Conservation (phyloP, 2,888 invertebrate genomes). For the Teleogryllus oceanicus region DNA sequence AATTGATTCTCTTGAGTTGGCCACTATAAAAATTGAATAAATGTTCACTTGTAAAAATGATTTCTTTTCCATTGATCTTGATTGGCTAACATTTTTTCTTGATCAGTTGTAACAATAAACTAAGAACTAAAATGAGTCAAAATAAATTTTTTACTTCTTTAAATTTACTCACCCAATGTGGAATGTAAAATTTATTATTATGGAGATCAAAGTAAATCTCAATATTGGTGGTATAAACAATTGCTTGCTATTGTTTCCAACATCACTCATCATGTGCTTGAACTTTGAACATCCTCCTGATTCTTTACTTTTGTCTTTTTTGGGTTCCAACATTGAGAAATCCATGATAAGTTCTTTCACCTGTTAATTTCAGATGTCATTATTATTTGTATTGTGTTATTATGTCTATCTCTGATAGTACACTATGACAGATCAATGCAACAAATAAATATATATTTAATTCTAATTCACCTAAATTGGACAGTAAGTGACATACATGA, state of each 20-base stretch:
- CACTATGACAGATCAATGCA: too few species aligned
- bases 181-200: constrained; percentile 87
- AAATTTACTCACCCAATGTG: constrained; percentile 70
- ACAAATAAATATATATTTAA: not conserved
- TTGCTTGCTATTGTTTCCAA: constrained; percentile 76
- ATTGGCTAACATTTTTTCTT: too few species aligned
- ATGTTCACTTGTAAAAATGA: not conserved
- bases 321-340: constrained; percentile 46
- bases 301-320: constrained; percentile 59
- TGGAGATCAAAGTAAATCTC: constrained; percentile 77
- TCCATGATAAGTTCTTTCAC: constrained; percentile 49
- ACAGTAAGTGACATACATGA: too few species aligned
- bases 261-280: constrained; percentile 69
- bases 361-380: constrained; percentile 38
- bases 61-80: too few species aligned
- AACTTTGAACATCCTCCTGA: constrained; percentile 31
- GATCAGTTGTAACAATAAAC: too few species aligned
- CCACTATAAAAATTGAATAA: not conserved
- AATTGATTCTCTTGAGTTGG: not conserved
- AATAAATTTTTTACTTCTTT: not conserved
- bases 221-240: constrained; percentile 77
- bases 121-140: not conserved
- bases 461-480: not conserved
- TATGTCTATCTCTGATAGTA: too few species aligned
- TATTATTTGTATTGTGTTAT: too few species aligned